A percentile compares a stretch with the other conserved stretches of the same genome.
phyloP scores from a whole-genome alignment of 2,113 vertebrate genomes.

The Gadus macrocephalus region DNA sequence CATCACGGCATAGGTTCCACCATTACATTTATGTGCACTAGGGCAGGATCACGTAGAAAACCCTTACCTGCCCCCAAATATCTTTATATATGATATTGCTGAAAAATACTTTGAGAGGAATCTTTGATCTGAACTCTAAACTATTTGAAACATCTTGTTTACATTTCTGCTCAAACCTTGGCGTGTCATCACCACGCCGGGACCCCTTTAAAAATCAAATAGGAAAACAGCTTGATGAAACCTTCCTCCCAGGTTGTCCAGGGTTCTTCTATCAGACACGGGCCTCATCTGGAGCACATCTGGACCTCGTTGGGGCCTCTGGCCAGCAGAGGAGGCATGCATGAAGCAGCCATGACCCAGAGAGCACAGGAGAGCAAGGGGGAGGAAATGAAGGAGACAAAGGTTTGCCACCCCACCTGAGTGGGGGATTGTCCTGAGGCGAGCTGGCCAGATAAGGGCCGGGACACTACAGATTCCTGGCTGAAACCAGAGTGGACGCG shows the following conservation, averaged over 20 bases:
- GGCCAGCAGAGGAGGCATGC: slow-evolving; percentile 18
- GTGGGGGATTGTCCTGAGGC: slow-evolving; percentile 38
- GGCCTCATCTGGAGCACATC: slow-evolving; percentile 64
- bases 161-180: background rate
- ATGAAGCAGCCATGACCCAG: slow-evolving; percentile 44
- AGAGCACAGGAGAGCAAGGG: slow-evolving; percentile 33
- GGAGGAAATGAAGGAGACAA: slow-evolving; percentile 62
- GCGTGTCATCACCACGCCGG: background rate
- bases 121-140: too few relatives aligned
- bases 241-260: slow-evolving; percentile 20
- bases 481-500: background rate
- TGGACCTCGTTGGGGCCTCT: slow-evolving; percentile 58
- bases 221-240: slow-evolving; percentile 46
- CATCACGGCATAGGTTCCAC: too few relatives aligned
- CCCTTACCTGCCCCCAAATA: too few relatives aligned
- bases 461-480: background rate
- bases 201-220: slow-evolving; percentile 32
- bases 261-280: slow-evolving; percentile 38
- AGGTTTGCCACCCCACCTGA: slow-evolving; percentile 63
- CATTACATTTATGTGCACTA: too few relatives aligned
- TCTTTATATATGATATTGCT: too few relatives aligned
- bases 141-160: background rate
- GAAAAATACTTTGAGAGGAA: too few relatives aligned
- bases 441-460: too few relatives aligned
- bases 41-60: too few relatives aligned